Evolutionary conservation across 2,888 invertebrate genomes (phyloP), one percentile per base, ranked within the genome.

Genomic region (Sepioteuthis lessoniana): DNA sequence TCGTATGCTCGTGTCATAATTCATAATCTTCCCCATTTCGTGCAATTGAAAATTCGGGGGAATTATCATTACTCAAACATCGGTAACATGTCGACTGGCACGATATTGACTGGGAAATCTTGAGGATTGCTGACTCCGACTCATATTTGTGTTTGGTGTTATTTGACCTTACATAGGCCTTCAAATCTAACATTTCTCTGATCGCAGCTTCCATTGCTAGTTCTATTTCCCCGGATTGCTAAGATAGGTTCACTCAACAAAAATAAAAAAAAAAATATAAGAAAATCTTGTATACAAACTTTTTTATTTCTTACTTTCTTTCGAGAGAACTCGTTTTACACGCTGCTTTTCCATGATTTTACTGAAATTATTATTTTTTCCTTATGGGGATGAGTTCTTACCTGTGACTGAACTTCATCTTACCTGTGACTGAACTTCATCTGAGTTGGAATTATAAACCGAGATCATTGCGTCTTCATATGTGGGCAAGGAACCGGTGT

Each of bases 391-490:
- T 35, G 21, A n/a, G 16, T n/a, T 76, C 76, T 76, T 42, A 92
- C 92, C 92, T 92, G 42, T 46, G 92, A 46, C 0, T 92, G 92
- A 47, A 92, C 31, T 25, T 46, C 46, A n/a, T 92, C 92, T 76
- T 42, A 92, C 92, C 92, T 92, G 42, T 46, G 92, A 46, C 0
- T 92, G 92, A 47, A 92, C 31, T 25, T 46, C 46, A n/a, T 92
- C 92, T 76, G 76, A 0, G 16, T n/a, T 76, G 42, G 92, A 46
- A 47, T 92, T 92, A n/a, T 46, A 46, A 21, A 92, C 92, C 31
- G 46, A 92, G 42, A 47, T 92, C 92, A 92, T 92, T 47, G 92
- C 92, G 31, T 92, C 92, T 46, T 92, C 92, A 31, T 92, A 92
- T 21, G 92, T 92, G 31, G 92, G 92, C 47, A 92, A 92, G 5